Conservation (phyloP, 23 tunicate species). For the Trididemnum nubilum region DNA sequence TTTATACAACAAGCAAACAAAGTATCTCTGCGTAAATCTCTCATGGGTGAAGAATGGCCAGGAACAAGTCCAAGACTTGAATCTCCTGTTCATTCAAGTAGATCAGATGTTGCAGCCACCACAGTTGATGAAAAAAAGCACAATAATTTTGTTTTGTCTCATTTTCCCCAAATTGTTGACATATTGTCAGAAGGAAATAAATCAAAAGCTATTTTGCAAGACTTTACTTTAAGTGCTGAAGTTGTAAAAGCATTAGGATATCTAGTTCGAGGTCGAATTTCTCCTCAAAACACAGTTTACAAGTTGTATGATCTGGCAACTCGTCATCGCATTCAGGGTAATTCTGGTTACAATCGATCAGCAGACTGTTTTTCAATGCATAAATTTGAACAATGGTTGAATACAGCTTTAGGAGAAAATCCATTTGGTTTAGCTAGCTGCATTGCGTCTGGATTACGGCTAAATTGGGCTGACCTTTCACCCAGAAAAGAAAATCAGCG, state of each 20-base stretch:
- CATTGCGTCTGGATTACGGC: slow-evolving; percentile 31
- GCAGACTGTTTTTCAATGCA: slow-evolving; percentile 44
- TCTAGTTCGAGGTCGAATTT: slow-evolving; percentile 39
- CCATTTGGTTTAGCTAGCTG: slow-evolving; percentile 61
- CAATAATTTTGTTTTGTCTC: slow-evolving; percentile 46
- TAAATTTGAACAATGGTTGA: slow-evolving; percentile 62
- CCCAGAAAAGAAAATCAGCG: slow-evolving; percentile 5
- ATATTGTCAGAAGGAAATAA: slow-evolving; percentile 46
- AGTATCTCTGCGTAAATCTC: slow-evolving; percentile 64
- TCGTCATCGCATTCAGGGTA: slow-evolving; percentile 28
- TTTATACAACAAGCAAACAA: slow-evolving; percentile 86
- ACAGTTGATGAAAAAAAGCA: slow-evolving; percentile 65
- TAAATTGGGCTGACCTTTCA: slow-evolving; percentile 61
- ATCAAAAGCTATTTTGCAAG: not conserved
- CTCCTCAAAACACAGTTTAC: slow-evolving; percentile 22
- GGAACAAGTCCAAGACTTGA: slow-evolving; percentile 73
- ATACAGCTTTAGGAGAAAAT: slow-evolving; percentile 26
- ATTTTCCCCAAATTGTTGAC: slow-evolving; percentile 63
- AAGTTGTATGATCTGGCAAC: slow-evolving; percentile 44
- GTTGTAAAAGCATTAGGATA: slow-evolving; percentile 49
- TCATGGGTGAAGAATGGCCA: slow-evolving; percentile 94
- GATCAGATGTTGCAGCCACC: slow-evolving; percentile 22
- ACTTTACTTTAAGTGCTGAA: slow-evolving; percentile 13
- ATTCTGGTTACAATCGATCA: slow-evolving; percentile 54
- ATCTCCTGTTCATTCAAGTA: slow-evolving; percentile 10